Base-by-base conservation (phyloP, 2,797 vertebrate genomes). In the Champsocephalus esox region DNA sequence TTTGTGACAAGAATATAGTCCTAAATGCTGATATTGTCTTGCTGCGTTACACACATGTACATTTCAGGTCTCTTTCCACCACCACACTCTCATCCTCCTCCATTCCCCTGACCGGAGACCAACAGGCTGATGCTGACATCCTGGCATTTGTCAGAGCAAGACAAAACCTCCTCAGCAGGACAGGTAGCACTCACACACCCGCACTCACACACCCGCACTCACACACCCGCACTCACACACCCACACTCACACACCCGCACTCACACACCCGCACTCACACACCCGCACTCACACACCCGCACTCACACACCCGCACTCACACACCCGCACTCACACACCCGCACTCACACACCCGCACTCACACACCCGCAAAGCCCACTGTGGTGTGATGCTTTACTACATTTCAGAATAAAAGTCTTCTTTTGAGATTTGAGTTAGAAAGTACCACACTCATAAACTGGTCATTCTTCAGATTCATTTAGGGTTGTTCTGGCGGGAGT, bases 141-240 rank as follows among this genome's bases (percentile, higher is more conserved):
- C 83, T 96, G 88, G 97, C 96, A 43, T 99, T 99, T 89, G 83
- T 98, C 83, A 96, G 92, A 87, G 98, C 98, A 76, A 95, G 97
- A 73, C 93, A 97, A 78, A 96, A 71, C 68, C 90, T 99, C 63
- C 92, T 98, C 50, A 95, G 89, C 77, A 96, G 92, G 83, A 94
- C 94, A 91, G 95, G 98, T 98, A 91, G 54, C 21, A 32, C 52
- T 61, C 44, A 49, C 5, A 9, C 41, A 32, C 57, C 71, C 58
- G 54, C 56, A 45, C 57, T 62, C 51, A 58, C 61, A 73, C 19
- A 41, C 51, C 0, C 24, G 3, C 24, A 24, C 24, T 3, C 24
- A 24, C 34, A 8, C 34, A 34, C 57, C 68, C 58, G 54, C 56
- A 41, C 57, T 62, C 51, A 58, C 61, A 75, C 19, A 21, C 21